These are phyloP conservation scores for Circaetus gallicus DNA, from an alignment of 2,113 vertebrate species.

Conservation along the genomic window DNA sequence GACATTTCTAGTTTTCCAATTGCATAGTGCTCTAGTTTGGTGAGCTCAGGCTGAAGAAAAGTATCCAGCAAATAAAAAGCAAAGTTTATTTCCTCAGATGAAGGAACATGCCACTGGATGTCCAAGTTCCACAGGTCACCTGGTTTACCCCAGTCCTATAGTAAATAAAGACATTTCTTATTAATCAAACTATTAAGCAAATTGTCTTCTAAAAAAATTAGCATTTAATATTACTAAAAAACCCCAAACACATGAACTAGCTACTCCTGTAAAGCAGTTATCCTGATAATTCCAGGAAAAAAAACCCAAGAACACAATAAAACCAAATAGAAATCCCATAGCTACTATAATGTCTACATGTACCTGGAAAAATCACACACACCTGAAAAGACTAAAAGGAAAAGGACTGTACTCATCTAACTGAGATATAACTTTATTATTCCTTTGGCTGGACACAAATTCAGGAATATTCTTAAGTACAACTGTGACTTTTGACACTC, in stretches of 20 bases:
- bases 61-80: conserved; percentile 89
- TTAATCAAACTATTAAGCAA: background rate
- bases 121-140: conserved; percentile 92
- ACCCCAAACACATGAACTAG: background rate
- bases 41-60: conserved; percentile 92
- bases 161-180: background rate
- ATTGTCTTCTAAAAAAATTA: background rate
- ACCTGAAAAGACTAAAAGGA: background rate
- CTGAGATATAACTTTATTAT: background rate
- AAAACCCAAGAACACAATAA: background rate
- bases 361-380: background rate
- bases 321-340: background rate
- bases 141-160: conserved; percentile 96
- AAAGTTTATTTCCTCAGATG: conserved; percentile 84
- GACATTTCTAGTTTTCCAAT: conserved; percentile 88
- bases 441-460: background rate
- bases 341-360: background rate
- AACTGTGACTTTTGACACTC: background rate
- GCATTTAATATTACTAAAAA: background rate
- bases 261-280: background rate
- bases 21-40: conserved; percentile 82
- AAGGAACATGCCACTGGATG: conserved; percentile 95
- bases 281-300: background rate
- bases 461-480: background rate
- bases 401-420: background rate